A percentile compares a stretch with the other conserved stretches of the same genome.
These are phyloP conservation scores for Agrochola lychnidis DNA, from an alignment of 2,888 invertebrate species.

Conservation along the genomic window DNA sequence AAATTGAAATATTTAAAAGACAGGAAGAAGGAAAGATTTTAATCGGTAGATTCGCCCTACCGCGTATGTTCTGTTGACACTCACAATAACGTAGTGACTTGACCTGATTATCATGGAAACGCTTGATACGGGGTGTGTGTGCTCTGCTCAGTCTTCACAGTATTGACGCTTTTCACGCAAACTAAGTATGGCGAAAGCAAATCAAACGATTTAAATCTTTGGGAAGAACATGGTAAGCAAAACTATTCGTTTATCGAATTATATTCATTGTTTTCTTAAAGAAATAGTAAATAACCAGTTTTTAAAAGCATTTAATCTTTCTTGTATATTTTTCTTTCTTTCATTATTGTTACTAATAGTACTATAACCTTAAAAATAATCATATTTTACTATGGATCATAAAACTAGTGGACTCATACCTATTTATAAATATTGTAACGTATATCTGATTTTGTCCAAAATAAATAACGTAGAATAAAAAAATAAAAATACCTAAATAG, in stretches of 20 bases:
- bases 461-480: too few species aligned
- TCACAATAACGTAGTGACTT: not conserved
- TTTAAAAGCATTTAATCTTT: not conserved
- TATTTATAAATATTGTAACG: not conserved
- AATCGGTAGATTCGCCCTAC: not conserved
- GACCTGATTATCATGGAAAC: not conserved
- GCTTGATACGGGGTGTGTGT: too few species aligned
- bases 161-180: not conserved
- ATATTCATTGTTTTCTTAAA: not conserved
- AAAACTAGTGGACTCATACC: not conserved
- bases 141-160: too few species aligned
- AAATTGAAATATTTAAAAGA: too few species aligned
- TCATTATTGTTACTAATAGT: not conserved
- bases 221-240: not conserved
- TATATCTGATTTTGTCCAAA: too few species aligned
- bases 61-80: not conserved
- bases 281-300: not conserved
- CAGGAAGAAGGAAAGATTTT: not conserved
- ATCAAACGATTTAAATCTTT: not conserved
- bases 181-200: not conserved
- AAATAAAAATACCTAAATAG: not conserved
- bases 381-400: not conserved
- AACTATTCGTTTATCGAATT: not conserved
- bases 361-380: conserved; percentile 3
- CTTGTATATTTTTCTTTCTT: too few species aligned